A percentile compares a stretch with the other conserved stretches of the same genome.
Conservation (phyloP, 2,888 invertebrate species). For the Congeria kusceri region DNA sequence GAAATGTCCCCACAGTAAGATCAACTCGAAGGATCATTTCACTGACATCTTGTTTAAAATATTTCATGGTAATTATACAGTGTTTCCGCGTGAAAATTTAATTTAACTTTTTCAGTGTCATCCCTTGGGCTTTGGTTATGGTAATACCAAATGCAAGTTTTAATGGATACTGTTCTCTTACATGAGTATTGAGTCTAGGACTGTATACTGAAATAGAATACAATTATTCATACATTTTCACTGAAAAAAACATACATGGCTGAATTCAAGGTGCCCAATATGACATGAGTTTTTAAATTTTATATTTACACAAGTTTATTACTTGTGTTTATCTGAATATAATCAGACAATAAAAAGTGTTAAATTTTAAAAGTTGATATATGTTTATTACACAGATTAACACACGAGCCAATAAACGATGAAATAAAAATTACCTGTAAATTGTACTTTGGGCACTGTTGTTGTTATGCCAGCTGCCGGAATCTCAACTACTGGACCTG, state of each 20-base stretch:
- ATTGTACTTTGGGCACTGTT: background rate
- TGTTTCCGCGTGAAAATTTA: no score
- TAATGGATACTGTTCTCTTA: slow-evolving; percentile 1
- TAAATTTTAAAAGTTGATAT: background rate
- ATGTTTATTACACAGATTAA: background rate
- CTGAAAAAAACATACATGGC: background rate
- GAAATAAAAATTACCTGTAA: background rate
- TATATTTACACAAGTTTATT: background rate
- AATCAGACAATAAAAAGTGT: background rate
- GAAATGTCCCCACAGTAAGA: no score
- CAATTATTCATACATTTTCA: background rate
- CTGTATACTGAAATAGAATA: background rate
- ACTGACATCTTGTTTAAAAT: no score
- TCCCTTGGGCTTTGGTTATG: background rate
- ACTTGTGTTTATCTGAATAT: slow-evolving; percentile 7
- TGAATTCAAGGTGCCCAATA: background rate
- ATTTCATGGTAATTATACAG: no score
- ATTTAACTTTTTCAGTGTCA: background rate
- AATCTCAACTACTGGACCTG: background rate
- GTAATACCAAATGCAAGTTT: background rate
- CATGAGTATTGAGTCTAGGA: background rate
- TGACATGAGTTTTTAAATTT: background rate
- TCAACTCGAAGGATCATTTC: no score
- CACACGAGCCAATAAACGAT: background rate
- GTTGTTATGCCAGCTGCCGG: background rate